phyloP scores from a whole-genome alignment of 2,797 vertebrate genomes.

The Sebastes alutus region DNA sequence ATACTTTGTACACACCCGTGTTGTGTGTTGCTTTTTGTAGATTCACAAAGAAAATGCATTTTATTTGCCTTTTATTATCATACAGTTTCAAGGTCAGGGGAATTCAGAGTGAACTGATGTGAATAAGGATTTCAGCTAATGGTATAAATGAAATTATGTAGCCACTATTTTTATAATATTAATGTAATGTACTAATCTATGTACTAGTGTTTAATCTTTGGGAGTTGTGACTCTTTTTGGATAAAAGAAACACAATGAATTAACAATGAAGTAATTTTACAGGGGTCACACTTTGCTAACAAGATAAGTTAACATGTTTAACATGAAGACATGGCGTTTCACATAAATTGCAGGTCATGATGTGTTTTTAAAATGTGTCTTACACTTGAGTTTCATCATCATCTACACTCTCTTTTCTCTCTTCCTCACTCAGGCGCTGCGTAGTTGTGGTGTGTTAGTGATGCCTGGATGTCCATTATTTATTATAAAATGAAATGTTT shows the following conservation, averaged over 20 bases:
- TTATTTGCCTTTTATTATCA: not conserved
- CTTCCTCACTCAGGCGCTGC: slow-evolving; percentile 4
- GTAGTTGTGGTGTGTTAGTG: slow-evolving; percentile 29
- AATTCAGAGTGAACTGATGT: not conserved
- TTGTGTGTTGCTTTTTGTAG: slow-evolving; percentile 76
- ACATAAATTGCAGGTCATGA: slow-evolving; percentile 56
- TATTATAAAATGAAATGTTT: slow-evolving; percentile 33
- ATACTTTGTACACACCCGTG: slow-evolving; percentile 86
- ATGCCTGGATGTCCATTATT: slow-evolving; percentile 49
- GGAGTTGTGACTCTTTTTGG: slow-evolving; percentile 11
- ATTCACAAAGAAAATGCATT: slow-evolving; percentile 3
- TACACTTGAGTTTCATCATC: slow-evolving; percentile 82
- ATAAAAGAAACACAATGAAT: slow-evolving; percentile 16
- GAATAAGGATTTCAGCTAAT: not conserved
- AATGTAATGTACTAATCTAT: not conserved
- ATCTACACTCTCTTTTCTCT: slow-evolving; percentile 12
- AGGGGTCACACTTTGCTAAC: slow-evolving; percentile 43
- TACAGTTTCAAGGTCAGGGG: not conserved
- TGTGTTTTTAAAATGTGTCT: slow-evolving; percentile 62
- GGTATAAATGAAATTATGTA: not conserved
- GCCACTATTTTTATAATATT: not conserved
- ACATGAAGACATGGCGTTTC: slow-evolving; percentile 52
- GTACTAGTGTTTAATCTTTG: not conserved
- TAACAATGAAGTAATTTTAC: slow-evolving; percentile 23
- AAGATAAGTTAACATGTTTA: slow-evolving; percentile 46